Base-by-base conservation (phyloP, 2,888 invertebrate species). In the Cephus pygmeus region DNA sequence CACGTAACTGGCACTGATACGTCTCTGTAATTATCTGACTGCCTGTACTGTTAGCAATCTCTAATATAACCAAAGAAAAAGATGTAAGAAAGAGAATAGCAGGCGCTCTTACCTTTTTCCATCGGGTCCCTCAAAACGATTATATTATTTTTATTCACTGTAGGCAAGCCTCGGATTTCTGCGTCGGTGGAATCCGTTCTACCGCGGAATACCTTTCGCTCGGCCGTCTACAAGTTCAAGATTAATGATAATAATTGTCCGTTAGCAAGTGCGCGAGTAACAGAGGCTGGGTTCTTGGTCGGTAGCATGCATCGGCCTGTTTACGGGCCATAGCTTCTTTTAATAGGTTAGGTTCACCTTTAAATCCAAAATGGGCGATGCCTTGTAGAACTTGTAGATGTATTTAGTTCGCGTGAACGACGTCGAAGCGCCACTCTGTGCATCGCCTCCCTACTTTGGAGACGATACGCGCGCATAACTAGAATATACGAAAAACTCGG, bases 241-340 rank as follows among this genome's bases (percentile, higher is more conserved):
- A 84, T 84, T 86, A 81, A 85, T 80, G 79, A 83, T 82, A 79
- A 56, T 85, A 85, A 84, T 85, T 84, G 81, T 82, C 82, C 76
- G 56, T 56, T 56, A 56, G 56, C 56, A 9, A 56, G 56, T 56
- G 56, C 56, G 56, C 56, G 56, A 56, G 56, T 56, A 56, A 56
- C 23, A 23, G 56, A 56, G 23, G 23, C 56, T 56, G 56, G 56
- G 56, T 56, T 56, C 56, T 56, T 56, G 23, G 56, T 23, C 23
- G 56, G 56, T 56, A 56, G 56, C 56, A 56, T 56, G 23, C 23
- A 56, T 56, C 56, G 56, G 56, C 56, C 56, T 56, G 23, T 56
- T 56, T 56, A 56, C 56, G 56, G 56, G 56, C 56, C 56, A 56
- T 56, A 56, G 56, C 56, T 15, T 23, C 56, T 56, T 56, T 56